A percentile compares a stretch with the other conserved stretches of the same genome.
Conservation (phyloP, 2,797 vertebrate species). For the Neoniphon sammara region DNA sequence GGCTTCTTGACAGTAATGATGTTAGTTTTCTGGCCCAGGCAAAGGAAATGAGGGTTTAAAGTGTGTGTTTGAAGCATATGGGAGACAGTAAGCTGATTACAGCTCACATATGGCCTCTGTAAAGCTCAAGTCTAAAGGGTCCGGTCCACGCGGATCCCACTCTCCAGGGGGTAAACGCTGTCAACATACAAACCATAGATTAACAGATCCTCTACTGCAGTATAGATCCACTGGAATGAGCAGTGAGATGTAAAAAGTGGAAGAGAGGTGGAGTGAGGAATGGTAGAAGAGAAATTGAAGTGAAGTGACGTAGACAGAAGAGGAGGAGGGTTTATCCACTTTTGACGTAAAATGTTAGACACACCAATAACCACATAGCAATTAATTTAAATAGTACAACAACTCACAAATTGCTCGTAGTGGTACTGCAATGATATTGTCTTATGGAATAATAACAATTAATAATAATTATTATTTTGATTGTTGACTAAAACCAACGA, state of each 20-base stretch:
- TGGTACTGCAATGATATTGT: too few species aligned
- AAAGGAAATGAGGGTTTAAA: constrained; percentile 39
- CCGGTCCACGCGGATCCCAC: constrained; percentile 23
- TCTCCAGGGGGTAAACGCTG: constrained; percentile 30
- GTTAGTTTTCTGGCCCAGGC: constrained; percentile 13
- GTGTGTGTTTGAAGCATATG: constrained; percentile 53
- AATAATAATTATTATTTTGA: too few species aligned
- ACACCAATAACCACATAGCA: too few species aligned
- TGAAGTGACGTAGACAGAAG: background rate
- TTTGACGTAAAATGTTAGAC: too few species aligned
- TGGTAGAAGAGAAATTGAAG: background rate
- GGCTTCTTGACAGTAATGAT: constrained; percentile 17
- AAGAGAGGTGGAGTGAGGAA: constrained; percentile 5
- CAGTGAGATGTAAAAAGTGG: background rate
- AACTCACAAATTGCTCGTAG: too few species aligned
- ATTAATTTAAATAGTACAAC: too few species aligned
- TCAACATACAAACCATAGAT: constrained; percentile 9
- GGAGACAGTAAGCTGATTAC: constrained; percentile 76
- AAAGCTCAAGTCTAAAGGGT: constrained; percentile 48
- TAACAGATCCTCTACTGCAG: background rate
- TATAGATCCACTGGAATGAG: constrained; percentile 5
- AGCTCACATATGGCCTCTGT: constrained; percentile 62
- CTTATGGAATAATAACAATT: too few species aligned
- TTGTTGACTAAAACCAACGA: too few species aligned
- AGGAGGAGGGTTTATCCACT: background rate